A percentile compares a stretch with the other conserved stretches of the same genome.
Conservation (phyloP, 2,797 vertebrate genomes). For the Florisuga fusca region DNA sequence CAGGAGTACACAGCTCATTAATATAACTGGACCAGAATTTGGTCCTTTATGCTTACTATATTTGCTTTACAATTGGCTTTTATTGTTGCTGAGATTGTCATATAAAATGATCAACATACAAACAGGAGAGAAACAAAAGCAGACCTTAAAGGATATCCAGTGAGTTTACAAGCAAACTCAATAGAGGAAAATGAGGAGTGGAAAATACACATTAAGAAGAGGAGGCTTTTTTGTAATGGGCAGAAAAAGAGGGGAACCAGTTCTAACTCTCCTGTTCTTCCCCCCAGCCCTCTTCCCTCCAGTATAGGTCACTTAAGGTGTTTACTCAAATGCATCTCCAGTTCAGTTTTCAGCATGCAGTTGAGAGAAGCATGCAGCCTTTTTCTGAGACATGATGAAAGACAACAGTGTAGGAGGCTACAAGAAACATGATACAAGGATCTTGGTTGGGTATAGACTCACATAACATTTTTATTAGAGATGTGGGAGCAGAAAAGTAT, state of each 20-base stretch:
- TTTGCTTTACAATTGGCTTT: not conserved
- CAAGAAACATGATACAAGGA: not conserved
- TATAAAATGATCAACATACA: conserved; percentile 34
- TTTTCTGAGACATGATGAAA: not conserved
- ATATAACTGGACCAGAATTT: not conserved
- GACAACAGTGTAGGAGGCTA: not conserved
- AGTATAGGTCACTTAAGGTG: not conserved
- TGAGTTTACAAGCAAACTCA: not conserved
- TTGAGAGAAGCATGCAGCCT: not conserved
- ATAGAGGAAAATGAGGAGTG: not conserved
- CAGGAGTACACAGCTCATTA: not conserved
- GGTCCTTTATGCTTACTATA: not conserved
- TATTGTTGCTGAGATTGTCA: conserved; percentile 1
- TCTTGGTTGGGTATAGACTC: not conserved
- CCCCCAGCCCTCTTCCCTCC: not conserved
- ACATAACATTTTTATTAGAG: not conserved
- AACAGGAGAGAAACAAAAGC: conserved; percentile 7
- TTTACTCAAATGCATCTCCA: not conserved
- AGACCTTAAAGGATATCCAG: not conserved
- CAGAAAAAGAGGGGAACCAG: not conserved
- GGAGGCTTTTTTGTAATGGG: not conserved
- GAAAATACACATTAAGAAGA: not conserved
- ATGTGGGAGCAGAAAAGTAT: not conserved
- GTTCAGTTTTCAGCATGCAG: not conserved
- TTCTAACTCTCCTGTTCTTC: not conserved